A percentile compares a stretch with the other conserved stretches of the same genome.
Evolutionary conservation across 2,113 vertebrate species (phyloP).

Genomic region (Opisthocomus hoazin): DNA sequence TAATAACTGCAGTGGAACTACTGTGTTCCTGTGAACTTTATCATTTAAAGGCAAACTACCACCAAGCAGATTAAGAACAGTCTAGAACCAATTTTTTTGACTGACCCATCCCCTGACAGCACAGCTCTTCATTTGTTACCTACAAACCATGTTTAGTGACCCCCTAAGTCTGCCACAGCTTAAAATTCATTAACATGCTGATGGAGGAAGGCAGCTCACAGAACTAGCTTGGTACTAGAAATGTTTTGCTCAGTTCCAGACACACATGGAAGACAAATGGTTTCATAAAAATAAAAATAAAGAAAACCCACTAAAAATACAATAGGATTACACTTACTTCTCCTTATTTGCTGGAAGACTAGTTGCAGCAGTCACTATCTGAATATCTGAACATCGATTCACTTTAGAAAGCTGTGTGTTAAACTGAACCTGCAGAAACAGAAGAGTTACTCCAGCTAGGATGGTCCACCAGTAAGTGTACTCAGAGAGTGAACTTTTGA

Average conservation of each 20-base stretch:
- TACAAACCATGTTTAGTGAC: not conserved
- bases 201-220: not conserved
- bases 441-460: not conserved
- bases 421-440: constrained; percentile 78
- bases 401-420: constrained; percentile 71
- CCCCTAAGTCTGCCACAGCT: not conserved
- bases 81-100: not conserved
- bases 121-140: fast-evolving
- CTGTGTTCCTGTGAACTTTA: not conserved
- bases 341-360: constrained; percentile 72
- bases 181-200: not conserved
- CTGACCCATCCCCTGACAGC: not conserved
- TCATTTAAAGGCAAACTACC: not conserved
- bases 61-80: not conserved
- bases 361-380: not conserved
- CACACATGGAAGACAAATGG: not conserved
- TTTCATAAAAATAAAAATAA: not conserved
- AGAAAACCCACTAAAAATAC: not conserved
- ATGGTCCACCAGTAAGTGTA: fast-evolving
- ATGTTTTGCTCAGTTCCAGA: not conserved
- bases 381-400: constrained; percentile 13
- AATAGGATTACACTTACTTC: constrained; percentile 70
- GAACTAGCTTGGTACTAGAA: not conserved
- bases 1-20: not conserved
- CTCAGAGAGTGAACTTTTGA: no score